Conservation (phyloP, 2,888 invertebrate species). For the Tryphoninae sp. region DNA sequence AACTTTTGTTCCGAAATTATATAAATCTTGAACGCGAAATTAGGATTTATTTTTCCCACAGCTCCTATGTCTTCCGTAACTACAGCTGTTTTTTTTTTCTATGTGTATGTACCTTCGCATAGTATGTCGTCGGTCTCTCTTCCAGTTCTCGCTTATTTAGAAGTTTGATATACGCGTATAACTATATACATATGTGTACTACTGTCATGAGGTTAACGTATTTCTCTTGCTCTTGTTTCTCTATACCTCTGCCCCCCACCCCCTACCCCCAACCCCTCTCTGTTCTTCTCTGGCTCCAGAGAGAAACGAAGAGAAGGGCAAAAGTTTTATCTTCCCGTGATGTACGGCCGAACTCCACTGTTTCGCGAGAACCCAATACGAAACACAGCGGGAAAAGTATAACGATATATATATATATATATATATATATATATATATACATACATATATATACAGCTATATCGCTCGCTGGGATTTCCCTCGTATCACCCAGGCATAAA, state of each 20-base stretch:
- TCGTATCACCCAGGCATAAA: constrained; percentile 62
- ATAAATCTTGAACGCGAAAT: constrained; percentile 63
- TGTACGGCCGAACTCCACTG: constrained; percentile 66
- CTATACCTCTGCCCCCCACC: constrained; percentile 25
- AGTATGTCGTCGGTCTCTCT: constrained; percentile 41
- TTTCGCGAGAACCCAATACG: constrained; percentile 65
- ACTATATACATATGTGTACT: constrained; percentile 34
- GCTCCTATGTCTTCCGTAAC: constrained; percentile 17
- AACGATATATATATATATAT: constrained; percentile 11
- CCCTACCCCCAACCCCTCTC: not conserved
- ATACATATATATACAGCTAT: too few relatives aligned
- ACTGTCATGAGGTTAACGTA: constrained; percentile 60
- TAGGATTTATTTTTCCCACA: constrained; percentile 55
- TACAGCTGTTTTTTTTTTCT: constrained; percentile 1
- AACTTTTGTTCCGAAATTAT: constrained; percentile 48
- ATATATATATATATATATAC: too few relatives aligned
- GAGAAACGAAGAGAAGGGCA: constrained; percentile 59
- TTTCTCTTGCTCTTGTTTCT: constrained; percentile 44
- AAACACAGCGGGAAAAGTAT: constrained; percentile 44
- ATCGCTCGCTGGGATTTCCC: constrained; percentile 61
- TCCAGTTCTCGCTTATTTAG: constrained; percentile 61
- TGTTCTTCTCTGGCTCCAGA: constrained; percentile 22
- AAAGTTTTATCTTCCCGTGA: constrained; percentile 68
- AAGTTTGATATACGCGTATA: constrained; percentile 50
- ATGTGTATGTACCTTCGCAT: constrained; percentile 33